These are phyloP conservation scores for Drosophila bifasciata DNA, from an alignment of 1,140 invertebrate species.

Conservation along the genomic window DNA sequence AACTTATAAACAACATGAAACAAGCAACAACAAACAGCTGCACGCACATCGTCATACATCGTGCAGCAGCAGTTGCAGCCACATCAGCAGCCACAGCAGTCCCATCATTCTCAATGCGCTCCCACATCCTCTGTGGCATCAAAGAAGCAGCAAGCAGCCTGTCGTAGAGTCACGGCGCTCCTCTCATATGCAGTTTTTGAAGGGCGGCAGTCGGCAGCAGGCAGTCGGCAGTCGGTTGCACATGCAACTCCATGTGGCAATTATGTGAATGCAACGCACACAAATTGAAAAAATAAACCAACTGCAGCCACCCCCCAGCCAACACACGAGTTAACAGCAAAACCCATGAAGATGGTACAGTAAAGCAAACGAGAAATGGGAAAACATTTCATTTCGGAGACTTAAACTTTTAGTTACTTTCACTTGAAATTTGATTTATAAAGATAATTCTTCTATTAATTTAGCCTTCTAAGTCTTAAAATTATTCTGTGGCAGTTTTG, in stretches of 20 bases:
- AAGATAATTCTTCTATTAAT: too few species aligned
- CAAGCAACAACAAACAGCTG: slow-evolving; percentile 69
- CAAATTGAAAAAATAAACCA: slow-evolving; percentile 76
- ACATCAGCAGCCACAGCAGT: slow-evolving; percentile 16
- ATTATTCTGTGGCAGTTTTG: too few species aligned
- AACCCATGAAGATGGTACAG: slow-evolving; percentile 24
- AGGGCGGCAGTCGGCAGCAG: slow-evolving; percentile 11
- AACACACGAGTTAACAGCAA: slow-evolving; percentile 36
- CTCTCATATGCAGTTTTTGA: slow-evolving; percentile 46
- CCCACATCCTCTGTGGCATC: slow-evolving; percentile 10
- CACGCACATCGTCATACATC: slow-evolving; percentile 29
- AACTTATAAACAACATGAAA: slow-evolving; percentile 20
- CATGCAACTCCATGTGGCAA: slow-evolving; percentile 61
- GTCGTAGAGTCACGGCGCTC: slow-evolving; percentile 36
- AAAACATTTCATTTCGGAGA: too few species aligned
- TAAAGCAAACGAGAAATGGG: too few species aligned
- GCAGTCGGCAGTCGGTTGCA: slow-evolving; percentile 11
- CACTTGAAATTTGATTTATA: too few species aligned
- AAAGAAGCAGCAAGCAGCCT: slow-evolving; percentile 58
- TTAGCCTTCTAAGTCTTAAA: too few species aligned
- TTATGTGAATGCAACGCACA: slow-evolving; percentile 66
- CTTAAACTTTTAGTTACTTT: too few species aligned
- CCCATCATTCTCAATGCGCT: slow-evolving; percentile 8
- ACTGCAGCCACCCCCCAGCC: slow-evolving; percentile 20
- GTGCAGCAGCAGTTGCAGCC: too few species aligned